Percentiles rank a stretch among this genome's conserved stretches.
Evolutionary conservation across 2,888 invertebrate genomes (phyloP).

Genomic region (Mongoloraphidia duomilia): DNA sequence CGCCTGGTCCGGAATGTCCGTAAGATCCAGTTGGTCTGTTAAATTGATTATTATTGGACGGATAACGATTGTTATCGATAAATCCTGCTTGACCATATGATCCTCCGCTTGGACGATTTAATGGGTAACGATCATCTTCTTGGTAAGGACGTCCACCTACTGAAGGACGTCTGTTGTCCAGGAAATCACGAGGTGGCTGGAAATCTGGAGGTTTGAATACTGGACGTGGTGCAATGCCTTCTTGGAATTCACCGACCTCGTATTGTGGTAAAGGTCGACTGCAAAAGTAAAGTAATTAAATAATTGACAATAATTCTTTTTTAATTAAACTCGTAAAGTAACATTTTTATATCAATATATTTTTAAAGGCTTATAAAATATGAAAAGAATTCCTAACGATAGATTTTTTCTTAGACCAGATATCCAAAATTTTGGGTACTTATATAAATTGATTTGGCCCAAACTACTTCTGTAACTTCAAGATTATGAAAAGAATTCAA

Average conservation of each 20-base stretch:
- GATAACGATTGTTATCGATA: not conserved
- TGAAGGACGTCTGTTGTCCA: not conserved
- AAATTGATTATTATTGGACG: not conserved
- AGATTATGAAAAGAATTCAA: too few species aligned
- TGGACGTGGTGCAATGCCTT: constrained; percentile 5
- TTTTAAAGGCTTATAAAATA: too few species aligned
- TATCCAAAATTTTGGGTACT: too few species aligned
- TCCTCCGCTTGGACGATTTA: not conserved
- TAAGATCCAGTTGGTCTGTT: constrained; percentile 12
- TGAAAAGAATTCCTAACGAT: too few species aligned
- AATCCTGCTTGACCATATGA: not conserved
- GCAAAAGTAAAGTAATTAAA: not conserved
- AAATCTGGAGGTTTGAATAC: constrained; percentile 7
- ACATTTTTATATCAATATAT: too few species aligned
- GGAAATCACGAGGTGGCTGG: constrained; percentile 9
- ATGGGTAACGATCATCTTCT: not conserved
- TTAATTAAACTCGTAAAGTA: too few species aligned
- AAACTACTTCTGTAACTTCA: too few species aligned
- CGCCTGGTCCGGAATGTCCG: constrained; percentile 12
- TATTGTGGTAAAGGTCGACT: constrained; percentile 7
- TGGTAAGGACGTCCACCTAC: constrained; percentile 3
- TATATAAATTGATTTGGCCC: too few species aligned
- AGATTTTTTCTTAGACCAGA: too few species aligned
- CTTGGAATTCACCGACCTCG: constrained; percentile 9
- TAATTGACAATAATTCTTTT: too few species aligned